Evolutionary conservation across 2,797 vertebrate genomes (phyloP).

Genomic region (Heterohyrax brucei): DNA sequence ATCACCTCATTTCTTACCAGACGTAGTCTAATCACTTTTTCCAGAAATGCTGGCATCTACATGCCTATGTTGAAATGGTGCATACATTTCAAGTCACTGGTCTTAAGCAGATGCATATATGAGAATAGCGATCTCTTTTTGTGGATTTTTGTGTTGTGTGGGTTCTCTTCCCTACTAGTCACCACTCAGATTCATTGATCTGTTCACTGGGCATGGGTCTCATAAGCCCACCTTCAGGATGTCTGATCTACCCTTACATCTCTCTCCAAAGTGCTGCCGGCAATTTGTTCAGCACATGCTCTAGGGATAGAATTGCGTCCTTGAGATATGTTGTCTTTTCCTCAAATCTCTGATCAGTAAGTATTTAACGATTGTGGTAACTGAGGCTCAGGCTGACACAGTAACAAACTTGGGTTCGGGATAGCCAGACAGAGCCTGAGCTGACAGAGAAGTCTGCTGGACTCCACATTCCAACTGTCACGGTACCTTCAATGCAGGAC

Average conservation of each 20-base stretch:
- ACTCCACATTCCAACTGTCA: not conserved
- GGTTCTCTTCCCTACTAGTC: not conserved
- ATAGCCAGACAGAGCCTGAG: not conserved
- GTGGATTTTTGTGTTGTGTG: not conserved
- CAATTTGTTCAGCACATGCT: not conserved
- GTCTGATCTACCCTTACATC: not conserved
- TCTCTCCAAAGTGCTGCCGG: not conserved
- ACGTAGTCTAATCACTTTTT: slow-evolving; percentile 81
- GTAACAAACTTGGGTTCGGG: not conserved
- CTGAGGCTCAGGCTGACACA: not conserved
- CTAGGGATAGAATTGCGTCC: not conserved
- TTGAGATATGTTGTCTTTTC: not conserved
- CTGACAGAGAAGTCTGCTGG: not conserved
- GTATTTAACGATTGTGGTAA: not conserved
- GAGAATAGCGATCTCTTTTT: not conserved
- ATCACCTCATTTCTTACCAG: slow-evolving; percentile 79
- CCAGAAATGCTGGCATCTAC: slow-evolving; percentile 64
- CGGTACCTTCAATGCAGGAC: not conserved
- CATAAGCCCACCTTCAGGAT: not conserved
- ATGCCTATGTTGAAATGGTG: not conserved
- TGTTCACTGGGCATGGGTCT: not conserved
- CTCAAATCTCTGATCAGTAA: not conserved
- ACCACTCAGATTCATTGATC: not conserved
- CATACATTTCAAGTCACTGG: not conserved
- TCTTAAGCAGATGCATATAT: not conserved